These are phyloP conservation scores for Corapipo altera DNA, from an alignment of 2,113 vertebrate genomes.

Conservation along the genomic window DNA sequence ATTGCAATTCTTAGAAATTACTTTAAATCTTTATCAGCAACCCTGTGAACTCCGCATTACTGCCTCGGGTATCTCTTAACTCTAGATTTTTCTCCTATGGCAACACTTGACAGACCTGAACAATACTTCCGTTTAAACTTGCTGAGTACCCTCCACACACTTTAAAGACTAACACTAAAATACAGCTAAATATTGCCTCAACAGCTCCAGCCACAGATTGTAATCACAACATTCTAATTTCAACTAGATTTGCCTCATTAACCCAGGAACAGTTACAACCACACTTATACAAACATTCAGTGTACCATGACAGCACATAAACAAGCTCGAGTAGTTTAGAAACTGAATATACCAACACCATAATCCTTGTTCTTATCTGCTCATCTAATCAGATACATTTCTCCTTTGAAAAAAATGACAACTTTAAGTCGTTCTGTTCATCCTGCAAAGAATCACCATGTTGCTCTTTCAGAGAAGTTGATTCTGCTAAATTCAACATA, in stretches of 20 bases:
- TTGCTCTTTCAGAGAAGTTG: neutral
- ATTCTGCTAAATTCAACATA: neutral
- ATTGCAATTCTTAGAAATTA: neutral
- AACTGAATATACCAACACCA: neutral
- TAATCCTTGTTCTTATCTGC: neutral
- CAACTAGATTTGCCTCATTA: neutral
- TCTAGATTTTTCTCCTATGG: neutral
- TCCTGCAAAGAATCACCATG: neutral
- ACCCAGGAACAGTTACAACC: neutral
- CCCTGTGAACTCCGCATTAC: neutral
- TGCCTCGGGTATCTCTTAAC: neutral
- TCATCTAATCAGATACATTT: neutral
- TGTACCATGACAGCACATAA: neutral
- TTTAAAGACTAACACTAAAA: neutral
- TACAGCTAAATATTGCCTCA: neutral
- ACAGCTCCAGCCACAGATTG: neutral
- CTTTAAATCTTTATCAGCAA: neutral
- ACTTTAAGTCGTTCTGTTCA: neutral
- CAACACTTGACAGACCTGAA: neutral
- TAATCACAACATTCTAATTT: neutral
- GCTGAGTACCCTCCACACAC: neutral
- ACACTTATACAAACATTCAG: neutral
- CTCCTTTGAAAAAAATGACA: neutral
- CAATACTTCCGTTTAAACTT: accelerated
- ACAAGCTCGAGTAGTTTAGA: neutral